These are phyloP conservation scores for Drosophila tani DNA, from an alignment of 1,140 invertebrate genomes.

Conservation along the genomic window DNA sequence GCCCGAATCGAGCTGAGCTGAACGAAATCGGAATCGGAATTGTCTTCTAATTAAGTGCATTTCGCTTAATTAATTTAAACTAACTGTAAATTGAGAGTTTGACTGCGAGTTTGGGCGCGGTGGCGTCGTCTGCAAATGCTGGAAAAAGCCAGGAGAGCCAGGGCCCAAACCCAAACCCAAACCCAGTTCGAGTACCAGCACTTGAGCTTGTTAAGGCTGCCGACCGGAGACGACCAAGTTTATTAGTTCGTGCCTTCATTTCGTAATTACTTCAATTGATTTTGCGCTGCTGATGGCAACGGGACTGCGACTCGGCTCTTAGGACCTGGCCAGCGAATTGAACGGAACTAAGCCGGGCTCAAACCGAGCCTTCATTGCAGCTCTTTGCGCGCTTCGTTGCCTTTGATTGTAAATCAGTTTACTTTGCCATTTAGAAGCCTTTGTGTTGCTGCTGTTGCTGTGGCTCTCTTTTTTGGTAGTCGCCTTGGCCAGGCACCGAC, in stretches of 20 bases:
- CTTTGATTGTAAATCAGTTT: slow-evolving; percentile 84
- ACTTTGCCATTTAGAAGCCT: slow-evolving; percentile 83
- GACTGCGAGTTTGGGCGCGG: slow-evolving; percentile 65
- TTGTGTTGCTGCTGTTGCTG: slow-evolving; percentile 61
- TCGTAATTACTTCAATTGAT: slow-evolving; percentile 84
- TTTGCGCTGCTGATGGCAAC: slow-evolving; percentile 80
- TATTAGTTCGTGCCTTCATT: slow-evolving; percentile 84
- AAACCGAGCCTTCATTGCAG: slow-evolving; percentile 61
- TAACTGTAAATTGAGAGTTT: slow-evolving; percentile 80
- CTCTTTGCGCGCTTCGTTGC: slow-evolving; percentile 80
- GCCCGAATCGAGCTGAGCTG: slow-evolving; percentile 6
- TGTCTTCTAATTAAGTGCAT: slow-evolving; percentile 82
- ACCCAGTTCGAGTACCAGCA: slow-evolving; percentile 24
- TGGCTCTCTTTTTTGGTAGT: slow-evolving; percentile 30
- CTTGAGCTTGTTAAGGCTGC: slow-evolving; percentile 61
- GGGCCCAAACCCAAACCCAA: not conserved
- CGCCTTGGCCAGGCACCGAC: slow-evolving; percentile 14
- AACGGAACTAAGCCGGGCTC: slow-evolving; percentile 58
- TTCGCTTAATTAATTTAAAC: slow-evolving; percentile 84
- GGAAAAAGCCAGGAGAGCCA: not conserved
- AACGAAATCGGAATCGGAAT: slow-evolving; percentile 54
- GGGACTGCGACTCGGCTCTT: slow-evolving; percentile 24
- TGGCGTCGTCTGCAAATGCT: slow-evolving; percentile 63
- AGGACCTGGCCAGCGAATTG: slow-evolving; percentile 66
- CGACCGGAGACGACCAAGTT: slow-evolving; percentile 75